phyloP scores from a whole-genome alignment of 1,140 invertebrate species.

The Macrobrachium nipponense region DNA sequence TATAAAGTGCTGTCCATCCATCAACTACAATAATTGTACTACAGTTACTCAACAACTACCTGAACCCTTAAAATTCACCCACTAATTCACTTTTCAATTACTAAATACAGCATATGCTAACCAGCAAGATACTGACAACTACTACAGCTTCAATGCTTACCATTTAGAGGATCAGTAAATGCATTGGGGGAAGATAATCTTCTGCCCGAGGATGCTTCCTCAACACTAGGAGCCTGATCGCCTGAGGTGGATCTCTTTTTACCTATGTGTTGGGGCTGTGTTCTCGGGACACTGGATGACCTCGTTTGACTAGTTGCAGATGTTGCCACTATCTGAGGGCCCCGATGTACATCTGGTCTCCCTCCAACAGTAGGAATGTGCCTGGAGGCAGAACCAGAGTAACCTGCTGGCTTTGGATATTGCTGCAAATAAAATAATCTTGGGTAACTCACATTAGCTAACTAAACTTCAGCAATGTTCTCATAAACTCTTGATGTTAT shows the following conservation, averaged over 20 bases:
- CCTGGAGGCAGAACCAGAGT: slow-evolving; percentile 25
- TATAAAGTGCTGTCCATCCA: too few relatives aligned
- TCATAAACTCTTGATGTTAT: too few relatives aligned
- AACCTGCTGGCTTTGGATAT: slow-evolving; percentile 33
- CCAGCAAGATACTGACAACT: too few relatives aligned
- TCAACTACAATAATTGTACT: too few relatives aligned
- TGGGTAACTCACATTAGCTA: background rate
- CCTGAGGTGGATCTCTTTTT: slow-evolving; percentile 8
- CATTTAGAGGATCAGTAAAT: slow-evolving; percentile 49
- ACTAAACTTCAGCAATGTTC: too few relatives aligned
- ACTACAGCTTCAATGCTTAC: background rate
- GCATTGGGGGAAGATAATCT: slow-evolving; percentile 48
- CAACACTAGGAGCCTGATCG: background rate
- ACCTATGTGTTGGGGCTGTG: background rate
- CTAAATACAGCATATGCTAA: too few relatives aligned
- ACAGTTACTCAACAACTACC: too few relatives aligned
- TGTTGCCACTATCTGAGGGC: slow-evolving; percentile 19
- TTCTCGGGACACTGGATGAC: slow-evolving; percentile 46
- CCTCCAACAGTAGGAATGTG: slow-evolving; percentile 43
- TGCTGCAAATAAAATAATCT: slow-evolving; percentile 19
- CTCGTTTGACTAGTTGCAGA: slow-evolving; percentile 2
- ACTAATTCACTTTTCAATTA: too few relatives aligned
- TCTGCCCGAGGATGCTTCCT: slow-evolving; percentile 1
- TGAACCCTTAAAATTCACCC: too few relatives aligned
- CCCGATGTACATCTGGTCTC: slow-evolving; percentile 44